Evolutionary conservation across 2,113 vertebrate species (phyloP).

Genomic region (Fulica atra): DNA sequence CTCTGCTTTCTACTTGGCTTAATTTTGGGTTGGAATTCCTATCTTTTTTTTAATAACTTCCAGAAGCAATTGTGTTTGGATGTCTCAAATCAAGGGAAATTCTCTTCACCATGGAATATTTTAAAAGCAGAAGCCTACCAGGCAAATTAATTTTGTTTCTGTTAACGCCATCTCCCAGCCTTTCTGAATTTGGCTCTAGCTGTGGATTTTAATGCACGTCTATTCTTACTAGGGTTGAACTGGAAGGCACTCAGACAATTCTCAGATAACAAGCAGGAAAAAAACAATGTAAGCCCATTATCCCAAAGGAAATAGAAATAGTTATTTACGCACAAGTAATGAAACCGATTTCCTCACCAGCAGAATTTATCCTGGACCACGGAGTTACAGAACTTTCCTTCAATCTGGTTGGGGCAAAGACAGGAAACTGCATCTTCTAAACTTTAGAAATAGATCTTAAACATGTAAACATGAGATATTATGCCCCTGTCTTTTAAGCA

Average conservation of each 20-base stretch:
- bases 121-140: not conserved
- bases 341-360: not conserved
- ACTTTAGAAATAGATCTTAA: conserved; percentile 67
- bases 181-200: not conserved
- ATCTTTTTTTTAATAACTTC: not conserved
- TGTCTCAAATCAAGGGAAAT: not conserved
- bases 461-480: conserved; percentile 68
- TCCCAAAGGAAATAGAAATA: conserved; percentile 9
- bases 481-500: conserved; percentile 60
- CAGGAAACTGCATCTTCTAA: conserved; percentile 72
- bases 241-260: not conserved
- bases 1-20: not conserved
- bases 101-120: not conserved
- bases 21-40: not conserved
- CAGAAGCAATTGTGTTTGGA: not conserved
- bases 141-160: not conserved
- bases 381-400: conserved; percentile 33
- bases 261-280: not conserved
- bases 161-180: not conserved
- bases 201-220: not conserved
- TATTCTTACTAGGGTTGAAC: not conserved
- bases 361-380: not conserved
- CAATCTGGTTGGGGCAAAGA: conserved; percentile 38
- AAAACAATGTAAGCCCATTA: not conserved
- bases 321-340: conserved; percentile 8